These are phyloP conservation scores for Physocephala rufipes DNA, from an alignment of 2,888 invertebrate genomes.

Conservation along the genomic window DNA sequence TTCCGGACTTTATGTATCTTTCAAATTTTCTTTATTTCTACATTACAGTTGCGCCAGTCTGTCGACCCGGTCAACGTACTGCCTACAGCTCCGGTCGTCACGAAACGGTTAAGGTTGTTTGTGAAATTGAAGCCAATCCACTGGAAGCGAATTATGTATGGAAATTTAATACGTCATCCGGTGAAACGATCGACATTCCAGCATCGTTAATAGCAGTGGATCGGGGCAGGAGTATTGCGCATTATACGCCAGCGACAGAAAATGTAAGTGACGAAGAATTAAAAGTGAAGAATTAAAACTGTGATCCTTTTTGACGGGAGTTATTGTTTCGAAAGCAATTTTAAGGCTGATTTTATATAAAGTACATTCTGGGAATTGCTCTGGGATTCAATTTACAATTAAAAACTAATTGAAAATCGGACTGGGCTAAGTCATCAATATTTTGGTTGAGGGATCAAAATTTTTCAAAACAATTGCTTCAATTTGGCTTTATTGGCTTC, in stretches of 20 bases:
- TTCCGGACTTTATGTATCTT: no score
- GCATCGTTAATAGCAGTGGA: conserved; percentile 72
- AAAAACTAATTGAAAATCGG: neutral
- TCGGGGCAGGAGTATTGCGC: conserved; percentile 72
- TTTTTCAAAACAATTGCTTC: no score
- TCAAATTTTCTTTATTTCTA: conserved; percentile 18
- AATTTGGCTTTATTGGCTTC: no score
- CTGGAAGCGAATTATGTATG: conserved; percentile 74
- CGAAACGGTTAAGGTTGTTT: conserved; percentile 75
- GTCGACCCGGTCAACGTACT: conserved; percentile 74
- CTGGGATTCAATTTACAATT: neutral
- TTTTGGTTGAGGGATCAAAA: no score
- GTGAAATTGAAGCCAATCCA: conserved; percentile 80
- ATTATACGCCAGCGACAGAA: conserved; percentile 78
- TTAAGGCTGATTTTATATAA: neutral
- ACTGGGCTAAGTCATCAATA: no score
- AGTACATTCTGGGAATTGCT: neutral
- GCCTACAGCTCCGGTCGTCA: conserved; percentile 78
- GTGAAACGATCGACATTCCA: conserved; percentile 75
- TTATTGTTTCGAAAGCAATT: neutral
- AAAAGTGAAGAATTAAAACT: neutral
- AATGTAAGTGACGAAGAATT: conserved; percentile 59
- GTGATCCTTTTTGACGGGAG: neutral
- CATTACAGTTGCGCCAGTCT: conserved; percentile 75
- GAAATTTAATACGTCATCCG: conserved; percentile 79